These are phyloP conservation scores for Corydoras maculifer DNA, from an alignment of 2,113 vertebrate species.

Conservation along the genomic window DNA sequence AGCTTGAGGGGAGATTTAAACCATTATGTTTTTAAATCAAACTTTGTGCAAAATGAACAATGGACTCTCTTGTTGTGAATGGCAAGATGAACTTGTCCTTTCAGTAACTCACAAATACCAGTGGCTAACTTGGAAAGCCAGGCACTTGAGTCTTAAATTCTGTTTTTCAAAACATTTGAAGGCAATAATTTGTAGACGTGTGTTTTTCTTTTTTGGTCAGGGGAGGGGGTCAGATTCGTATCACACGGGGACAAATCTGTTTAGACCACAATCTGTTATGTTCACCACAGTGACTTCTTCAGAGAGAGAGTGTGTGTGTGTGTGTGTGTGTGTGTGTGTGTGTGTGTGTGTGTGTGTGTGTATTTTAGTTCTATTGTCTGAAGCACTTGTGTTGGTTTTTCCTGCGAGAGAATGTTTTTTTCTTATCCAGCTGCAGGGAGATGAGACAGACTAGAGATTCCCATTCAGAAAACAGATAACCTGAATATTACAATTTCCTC, in stretches of 20 bases:
- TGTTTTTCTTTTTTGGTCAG: background rate
- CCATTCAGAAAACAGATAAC: constrained; percentile 52
- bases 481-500: constrained; percentile 61
- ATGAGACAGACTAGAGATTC: constrained; percentile 41
- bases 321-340: constrained; percentile 21
- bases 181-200: background rate
- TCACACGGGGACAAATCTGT: no score
- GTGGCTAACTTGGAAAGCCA: background rate
- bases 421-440: constrained; percentile 41
- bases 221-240: no score
- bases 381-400: constrained; percentile 26
- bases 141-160: background rate
- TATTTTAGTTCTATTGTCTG: constrained; percentile 26
- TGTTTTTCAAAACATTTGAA: background rate
- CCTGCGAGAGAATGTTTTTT: constrained; percentile 34
- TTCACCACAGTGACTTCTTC: background rate
- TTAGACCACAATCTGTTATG: no score
- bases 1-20: no score
- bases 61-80: background rate
- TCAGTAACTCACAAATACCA: background rate
- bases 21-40: no score
- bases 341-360: constrained; percentile 18
- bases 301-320: background rate
- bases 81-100: no score
- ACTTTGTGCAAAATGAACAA: background rate